Evolutionary conservation across 2,888 invertebrate species (phyloP).

Genomic region (Micropterix aruncella): DNA sequence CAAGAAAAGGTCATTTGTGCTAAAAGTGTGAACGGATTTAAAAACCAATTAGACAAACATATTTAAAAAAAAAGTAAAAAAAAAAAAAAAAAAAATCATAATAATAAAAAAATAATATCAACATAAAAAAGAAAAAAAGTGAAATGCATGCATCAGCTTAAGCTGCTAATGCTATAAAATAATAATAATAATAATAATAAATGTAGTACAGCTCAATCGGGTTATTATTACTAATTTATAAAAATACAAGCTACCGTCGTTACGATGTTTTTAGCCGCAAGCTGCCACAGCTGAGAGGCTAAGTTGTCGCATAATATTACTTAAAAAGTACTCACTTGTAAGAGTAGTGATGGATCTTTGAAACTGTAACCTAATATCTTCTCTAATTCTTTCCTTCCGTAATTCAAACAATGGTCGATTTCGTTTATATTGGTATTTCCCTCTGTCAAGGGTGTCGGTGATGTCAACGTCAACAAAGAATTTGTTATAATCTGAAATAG

Average conservation of each 20-base stretch:
- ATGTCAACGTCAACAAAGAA: too few species aligned
- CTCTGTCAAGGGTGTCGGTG: slow-evolving; percentile 23
- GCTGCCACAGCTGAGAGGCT: not conserved
- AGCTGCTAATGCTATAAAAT: too few species aligned
- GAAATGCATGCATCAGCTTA: too few species aligned
- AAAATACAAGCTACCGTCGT: not conserved
- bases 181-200: not conserved
- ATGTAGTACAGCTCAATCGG: not conserved
- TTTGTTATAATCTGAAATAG: too few species aligned
- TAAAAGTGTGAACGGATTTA: too few species aligned
- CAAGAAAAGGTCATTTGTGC: too few species aligned
- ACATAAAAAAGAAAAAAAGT: too few species aligned
- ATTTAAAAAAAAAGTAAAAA: not conserved
- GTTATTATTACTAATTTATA: not conserved
- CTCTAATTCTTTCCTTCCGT: slow-evolving; percentile 40
- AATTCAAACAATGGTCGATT: slow-evolving; percentile 30
- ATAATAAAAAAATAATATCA: not conserved
- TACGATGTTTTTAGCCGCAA: not conserved
- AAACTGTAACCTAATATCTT: slow-evolving; percentile 59
- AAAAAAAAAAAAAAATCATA: not conserved
- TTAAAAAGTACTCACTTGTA: slow-evolving; percentile 41
- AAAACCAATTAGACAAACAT: too few species aligned
- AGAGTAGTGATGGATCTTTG: slow-evolving; percentile 60
- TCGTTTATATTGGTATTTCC: slow-evolving; percentile 22
- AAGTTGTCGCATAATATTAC: not conserved